Base-by-base conservation (phyloP, 1,140 invertebrate genomes). In the Liolophura sinensis region DNA sequence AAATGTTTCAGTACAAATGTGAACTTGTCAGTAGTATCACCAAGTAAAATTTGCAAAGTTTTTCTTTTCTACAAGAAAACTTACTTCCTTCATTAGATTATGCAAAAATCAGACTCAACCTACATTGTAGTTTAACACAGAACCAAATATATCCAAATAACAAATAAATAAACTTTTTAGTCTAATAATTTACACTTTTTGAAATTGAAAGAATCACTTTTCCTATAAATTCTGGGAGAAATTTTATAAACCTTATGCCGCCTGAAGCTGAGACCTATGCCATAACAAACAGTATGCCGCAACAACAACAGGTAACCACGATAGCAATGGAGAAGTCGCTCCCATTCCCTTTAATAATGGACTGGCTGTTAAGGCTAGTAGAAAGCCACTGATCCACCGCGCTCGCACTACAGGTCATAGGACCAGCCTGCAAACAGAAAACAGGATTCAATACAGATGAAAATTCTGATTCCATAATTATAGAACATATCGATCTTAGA, bases 291-390 rank as follows among this genome's bases (percentile, higher is more conserved):
- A 66, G 61, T 77, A 75, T 14, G 67, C 64, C 18, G 58, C 73
- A 22, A 78, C 73, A 14, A 69, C 73, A 11, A 68, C 71, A 25
- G 77, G 77, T 48, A 78, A 64, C 70, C 73, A 76, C 15, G 71
- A 70, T 40, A 78, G 68, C 55, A 74, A 78, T 56, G 77, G 77
- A 47, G 77, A 78, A 15, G 70, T 67, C 4, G 75, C 57, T 12
- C 73, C 73, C 57, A 73, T 64, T 46, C 72, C 60, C 20, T 73
- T 64, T 25, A 78, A 66, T 4, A 74, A 67, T 22, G 75, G 77
- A 61, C 75, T 77, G 60, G 67, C 73, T 9, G 77, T 57, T 18
- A 74, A n/a, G 11, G 72, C 70, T 15, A 70, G 71, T 22, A 69
- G 16, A 12, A 62, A 59, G 22, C 77, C 77, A 65, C 72, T 69